Percentiles rank a stretch among this genome's conserved stretches.
Conservation (phyloP, 2,888 invertebrate genomes). For the Temnothorax ravouxi region DNA sequence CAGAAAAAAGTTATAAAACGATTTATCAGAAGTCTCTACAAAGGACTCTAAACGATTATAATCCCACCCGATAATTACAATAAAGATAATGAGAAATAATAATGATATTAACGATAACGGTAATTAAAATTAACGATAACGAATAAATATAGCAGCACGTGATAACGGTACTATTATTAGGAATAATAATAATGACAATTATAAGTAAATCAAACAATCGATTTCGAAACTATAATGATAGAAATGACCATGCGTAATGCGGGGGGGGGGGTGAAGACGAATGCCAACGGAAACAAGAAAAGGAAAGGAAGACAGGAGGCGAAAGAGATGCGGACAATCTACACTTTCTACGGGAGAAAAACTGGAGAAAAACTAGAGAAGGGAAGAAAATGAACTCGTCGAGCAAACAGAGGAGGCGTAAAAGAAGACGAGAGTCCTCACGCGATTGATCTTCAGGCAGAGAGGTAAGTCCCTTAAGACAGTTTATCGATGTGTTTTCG, state of each 20-base stretch:
- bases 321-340: background rate
- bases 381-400: background rate
- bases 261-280: background rate
- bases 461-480: no score
- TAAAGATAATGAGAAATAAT: conserved; percentile 23
- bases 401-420: background rate
- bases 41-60: conserved; percentile 78
- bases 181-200: conserved; percentile 14
- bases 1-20: conserved; percentile 58
- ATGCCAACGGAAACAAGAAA: background rate
- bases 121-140: conserved; percentile 13
- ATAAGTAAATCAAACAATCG: conserved; percentile 16
- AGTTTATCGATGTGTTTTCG: background rate
- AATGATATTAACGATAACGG: background rate
- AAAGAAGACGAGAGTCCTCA: no score
- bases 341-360: background rate
- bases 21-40: conserved; percentile 68
- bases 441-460: background rate
- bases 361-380: background rate
- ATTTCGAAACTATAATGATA: background rate
- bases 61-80: conserved; percentile 15
- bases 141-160: conserved; percentile 18
- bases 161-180: conserved; percentile 27
- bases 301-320: background rate
- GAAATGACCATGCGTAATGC: background rate